These are phyloP conservation scores for Streptopelia turtur DNA, from an alignment of 2,797 vertebrate genomes.

Conservation along the genomic window DNA sequence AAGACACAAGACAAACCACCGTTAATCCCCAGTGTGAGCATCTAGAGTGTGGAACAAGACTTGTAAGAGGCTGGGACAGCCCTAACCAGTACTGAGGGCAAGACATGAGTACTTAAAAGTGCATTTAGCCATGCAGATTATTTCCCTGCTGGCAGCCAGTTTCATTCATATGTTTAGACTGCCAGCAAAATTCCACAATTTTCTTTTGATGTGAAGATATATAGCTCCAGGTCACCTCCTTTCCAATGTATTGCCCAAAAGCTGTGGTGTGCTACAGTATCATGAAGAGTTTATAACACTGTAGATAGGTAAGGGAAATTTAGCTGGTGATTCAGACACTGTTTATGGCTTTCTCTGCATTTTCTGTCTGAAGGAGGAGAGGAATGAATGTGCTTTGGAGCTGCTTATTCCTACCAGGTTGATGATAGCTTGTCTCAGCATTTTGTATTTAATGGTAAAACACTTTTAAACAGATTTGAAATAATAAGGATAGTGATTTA, in stretches of 20 bases:
- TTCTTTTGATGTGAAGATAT: background rate
- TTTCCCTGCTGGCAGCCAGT: background rate
- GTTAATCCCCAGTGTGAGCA: background rate
- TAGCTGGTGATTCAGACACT: background rate
- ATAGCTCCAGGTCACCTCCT: background rate
- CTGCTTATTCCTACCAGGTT: background rate
- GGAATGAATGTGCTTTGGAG: background rate
- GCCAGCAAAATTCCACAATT: background rate
- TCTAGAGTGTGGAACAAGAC: background rate
- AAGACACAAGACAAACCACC: background rate
- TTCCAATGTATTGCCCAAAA: background rate
- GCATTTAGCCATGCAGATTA: background rate
- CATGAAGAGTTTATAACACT: background rate
- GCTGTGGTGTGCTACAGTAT: background rate
- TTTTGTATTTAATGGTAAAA: background rate
- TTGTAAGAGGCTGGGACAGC: background rate
- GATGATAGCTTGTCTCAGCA: background rate
- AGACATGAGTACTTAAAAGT: background rate
- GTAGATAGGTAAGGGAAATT: background rate
- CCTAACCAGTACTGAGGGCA: background rate
- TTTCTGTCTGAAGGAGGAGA: background rate
- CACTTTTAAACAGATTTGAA: background rate
- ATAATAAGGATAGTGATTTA: background rate
- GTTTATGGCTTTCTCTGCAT: background rate
- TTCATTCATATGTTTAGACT: background rate